phyloP scores from a whole-genome alignment of 2,113 vertebrate species.

The Pachycephala philippinensis region DNA sequence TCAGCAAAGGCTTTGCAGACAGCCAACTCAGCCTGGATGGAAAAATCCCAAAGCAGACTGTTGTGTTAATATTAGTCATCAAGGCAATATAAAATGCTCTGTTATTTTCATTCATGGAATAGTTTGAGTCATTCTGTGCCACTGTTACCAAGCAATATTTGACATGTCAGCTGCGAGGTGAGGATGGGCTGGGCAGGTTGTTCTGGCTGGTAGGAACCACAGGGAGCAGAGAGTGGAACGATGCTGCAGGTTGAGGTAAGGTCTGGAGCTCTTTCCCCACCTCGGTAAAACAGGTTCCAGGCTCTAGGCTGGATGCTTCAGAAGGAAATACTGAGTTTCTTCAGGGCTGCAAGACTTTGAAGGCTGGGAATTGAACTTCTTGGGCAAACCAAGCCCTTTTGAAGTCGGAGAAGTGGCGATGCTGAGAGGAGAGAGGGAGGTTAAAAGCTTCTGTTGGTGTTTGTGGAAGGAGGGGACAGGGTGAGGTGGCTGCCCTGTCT shows the following conservation, averaged over 20 bases:
- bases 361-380: background rate
- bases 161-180: background rate
- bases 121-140: background rate
- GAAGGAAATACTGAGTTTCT: background rate
- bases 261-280: background rate
- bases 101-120: constrained; percentile 30
- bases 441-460: background rate
- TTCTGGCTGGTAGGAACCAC: background rate
- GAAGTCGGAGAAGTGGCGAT: background rate
- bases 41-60: constrained; percentile 17
- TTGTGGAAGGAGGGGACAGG: background rate
- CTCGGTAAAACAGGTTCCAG: background rate
- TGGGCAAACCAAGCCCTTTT: background rate
- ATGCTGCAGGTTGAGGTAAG: background rate
- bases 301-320: background rate
- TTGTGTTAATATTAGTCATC: constrained; percentile 7
- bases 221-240: background rate
- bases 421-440: background rate
- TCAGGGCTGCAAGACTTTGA: background rate
- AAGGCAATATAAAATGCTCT: background rate
- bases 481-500: background rate
- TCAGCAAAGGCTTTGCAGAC: constrained; percentile 21
- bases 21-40: background rate
- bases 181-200: background rate
- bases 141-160: constrained; percentile 31